These are phyloP conservation scores for Macrotis lagotis DNA, from an alignment of 2,113 vertebrate species.

Conservation along the genomic window DNA sequence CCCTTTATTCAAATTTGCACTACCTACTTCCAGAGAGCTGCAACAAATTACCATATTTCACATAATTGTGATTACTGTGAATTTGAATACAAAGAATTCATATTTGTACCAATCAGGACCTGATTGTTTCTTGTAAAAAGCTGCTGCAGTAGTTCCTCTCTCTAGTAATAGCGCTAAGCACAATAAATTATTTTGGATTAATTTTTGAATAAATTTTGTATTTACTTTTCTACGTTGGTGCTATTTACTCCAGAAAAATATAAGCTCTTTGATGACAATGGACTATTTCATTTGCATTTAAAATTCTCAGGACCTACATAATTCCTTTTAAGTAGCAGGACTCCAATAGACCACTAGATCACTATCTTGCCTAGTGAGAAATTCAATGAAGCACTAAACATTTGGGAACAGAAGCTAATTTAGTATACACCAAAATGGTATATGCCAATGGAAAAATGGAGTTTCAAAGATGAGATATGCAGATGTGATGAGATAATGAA, in stretches of 20 bases:
- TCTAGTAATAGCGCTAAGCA: fast-evolving
- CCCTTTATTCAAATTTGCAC: not conserved
- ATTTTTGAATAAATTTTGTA: not conserved
- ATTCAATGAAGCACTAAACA: not conserved
- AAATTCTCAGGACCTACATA: not conserved
- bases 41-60: not conserved
- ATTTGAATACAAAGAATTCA: not conserved
- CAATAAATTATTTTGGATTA: not conserved
- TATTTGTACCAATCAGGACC: not conserved
- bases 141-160: fast-evolving
- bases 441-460: not conserved
- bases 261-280: not conserved
- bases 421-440: not conserved
- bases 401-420: not conserved
- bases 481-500: not conserved
- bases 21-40: not conserved
- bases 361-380: too few species aligned
- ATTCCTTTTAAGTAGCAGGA: not conserved
- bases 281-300: not conserved
- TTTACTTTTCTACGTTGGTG: not conserved
- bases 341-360: too few species aligned
- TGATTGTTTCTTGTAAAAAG: not conserved
- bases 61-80: not conserved
- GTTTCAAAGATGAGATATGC: not conserved
- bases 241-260: not conserved